Evolutionary conservation across 2,797 vertebrate species (phyloP).

Genomic region (Dendrocincla fuliginosa): DNA sequence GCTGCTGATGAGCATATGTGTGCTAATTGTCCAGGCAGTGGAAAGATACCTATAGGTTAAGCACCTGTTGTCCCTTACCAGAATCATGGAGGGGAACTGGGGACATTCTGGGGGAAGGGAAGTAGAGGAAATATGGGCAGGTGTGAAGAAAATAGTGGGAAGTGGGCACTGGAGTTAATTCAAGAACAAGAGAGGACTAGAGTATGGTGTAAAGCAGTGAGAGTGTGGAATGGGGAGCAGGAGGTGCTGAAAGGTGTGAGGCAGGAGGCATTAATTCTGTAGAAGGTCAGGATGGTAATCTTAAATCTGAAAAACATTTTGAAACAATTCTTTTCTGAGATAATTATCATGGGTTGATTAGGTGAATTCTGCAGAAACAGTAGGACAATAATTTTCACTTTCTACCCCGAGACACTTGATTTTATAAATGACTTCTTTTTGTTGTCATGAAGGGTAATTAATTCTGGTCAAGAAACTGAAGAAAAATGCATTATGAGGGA

Average conservation of each 20-base stretch:
- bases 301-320: background rate
- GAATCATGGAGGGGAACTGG: accelerated
- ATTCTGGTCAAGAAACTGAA: background rate
- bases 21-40: background rate
- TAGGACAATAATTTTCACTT: background rate
- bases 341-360: background rate
- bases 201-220: background rate
- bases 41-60: background rate
- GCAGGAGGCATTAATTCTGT: background rate
- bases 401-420: background rate
- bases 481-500: background rate
- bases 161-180: background rate
- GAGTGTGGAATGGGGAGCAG: background rate
- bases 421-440: background rate
- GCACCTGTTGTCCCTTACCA: background rate
- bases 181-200: background rate
- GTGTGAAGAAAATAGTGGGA: background rate
- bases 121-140: background rate
- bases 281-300: background rate
- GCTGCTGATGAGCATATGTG: accelerated
- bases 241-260: background rate
- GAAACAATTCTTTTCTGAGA: background rate
- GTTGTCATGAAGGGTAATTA: background rate
- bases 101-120: background rate
- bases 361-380: background rate